Evolutionary conservation across 2,797 vertebrate genomes (phyloP), one percentile per base, ranked within the genome.

Genomic region (Pampus argenteus): DNA sequence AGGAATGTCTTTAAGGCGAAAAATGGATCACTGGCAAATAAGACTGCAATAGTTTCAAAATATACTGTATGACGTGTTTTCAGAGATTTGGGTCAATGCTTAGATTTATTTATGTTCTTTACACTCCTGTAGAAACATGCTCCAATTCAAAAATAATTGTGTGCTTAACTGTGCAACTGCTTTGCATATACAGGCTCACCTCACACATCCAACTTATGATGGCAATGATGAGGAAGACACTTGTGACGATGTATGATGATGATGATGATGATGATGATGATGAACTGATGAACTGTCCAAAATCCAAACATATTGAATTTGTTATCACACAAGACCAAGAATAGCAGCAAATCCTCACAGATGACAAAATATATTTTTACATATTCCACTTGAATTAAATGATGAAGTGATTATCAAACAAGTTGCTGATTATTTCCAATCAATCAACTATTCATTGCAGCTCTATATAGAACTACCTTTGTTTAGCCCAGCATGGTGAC

Each of bases 121-220:
- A 52, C 34, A 71, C 66, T 72, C 70, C 42, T 1, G 18, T 15
- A 42, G 3, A 60, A 20, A 52, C 13, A 55, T 50, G 6, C 34
- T 59, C 36, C 6, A 51, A 5, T 66, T 48, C 5, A 47, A 20
- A 62, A 58, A 22, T 29, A 29, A 50, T 3, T 9, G 11, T 49
- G 28, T 64, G 17, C 28, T 40, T 52, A 50, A 59, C 26, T 56
- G 14, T 31, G 38, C 18, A 36, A 54, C 63, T 45, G 18, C 25
- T 60, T 49, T 68, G 31, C 50, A 77, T 49, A 29, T 23, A 64
- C 23, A 56, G n/a, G 66, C 90, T 91, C 88, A 90, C 90, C 90
- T 92, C 72, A 45, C 34, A 42, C 54, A 74, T 81, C 71, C 52
- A 63, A 73, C 57, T 74, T 66, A 67, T 60, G 62, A 71, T 71